phyloP scores from a whole-genome alignment of 37 sponge, comb jelly and placozoan species.

The Haliclona indistincta region DNA sequence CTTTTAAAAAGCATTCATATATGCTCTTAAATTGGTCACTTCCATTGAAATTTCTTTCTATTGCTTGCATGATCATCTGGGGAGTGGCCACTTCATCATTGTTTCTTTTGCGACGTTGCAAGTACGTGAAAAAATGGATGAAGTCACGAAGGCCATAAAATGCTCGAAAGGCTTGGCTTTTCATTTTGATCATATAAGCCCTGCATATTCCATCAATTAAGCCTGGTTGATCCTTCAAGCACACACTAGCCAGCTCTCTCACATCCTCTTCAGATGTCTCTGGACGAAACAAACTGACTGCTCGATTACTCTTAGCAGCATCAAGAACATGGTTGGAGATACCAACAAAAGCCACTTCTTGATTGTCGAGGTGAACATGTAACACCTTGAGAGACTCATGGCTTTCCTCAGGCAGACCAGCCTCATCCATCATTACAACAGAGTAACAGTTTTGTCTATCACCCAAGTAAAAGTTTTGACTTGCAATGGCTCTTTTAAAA shows the following conservation, averaged over 20 bases:
- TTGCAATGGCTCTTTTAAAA: constrained; percentile 58
- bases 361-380: constrained; percentile 69
- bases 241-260: constrained; percentile 59
- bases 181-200: too few species aligned
- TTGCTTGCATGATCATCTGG: constrained; percentile 69
- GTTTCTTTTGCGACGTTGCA: constrained; percentile 44
- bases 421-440: constrained; percentile 80
- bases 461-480: constrained; percentile 27
- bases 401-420: constrained; percentile 73
- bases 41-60: constrained; percentile 95
- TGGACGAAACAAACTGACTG: constrained; percentile 83
- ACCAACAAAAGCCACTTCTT: constrained; percentile 79
- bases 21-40: constrained; percentile 7
- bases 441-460: constrained; percentile 10
- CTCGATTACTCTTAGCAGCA: constrained; percentile 94
- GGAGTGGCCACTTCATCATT: constrained; percentile 22
- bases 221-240: too few species aligned
- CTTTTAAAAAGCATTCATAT: constrained; percentile 1
- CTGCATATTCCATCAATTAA: too few species aligned
- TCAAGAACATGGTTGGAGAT: constrained; percentile 90
- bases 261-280: constrained; percentile 56
- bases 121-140: constrained; percentile 74
- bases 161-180: neutral
- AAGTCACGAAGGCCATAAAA: constrained; percentile 91
- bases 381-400: constrained; percentile 77